Evolutionary conservation across 2,113 vertebrate species (phyloP).

Genomic region (Geococcyx californianus): DNA sequence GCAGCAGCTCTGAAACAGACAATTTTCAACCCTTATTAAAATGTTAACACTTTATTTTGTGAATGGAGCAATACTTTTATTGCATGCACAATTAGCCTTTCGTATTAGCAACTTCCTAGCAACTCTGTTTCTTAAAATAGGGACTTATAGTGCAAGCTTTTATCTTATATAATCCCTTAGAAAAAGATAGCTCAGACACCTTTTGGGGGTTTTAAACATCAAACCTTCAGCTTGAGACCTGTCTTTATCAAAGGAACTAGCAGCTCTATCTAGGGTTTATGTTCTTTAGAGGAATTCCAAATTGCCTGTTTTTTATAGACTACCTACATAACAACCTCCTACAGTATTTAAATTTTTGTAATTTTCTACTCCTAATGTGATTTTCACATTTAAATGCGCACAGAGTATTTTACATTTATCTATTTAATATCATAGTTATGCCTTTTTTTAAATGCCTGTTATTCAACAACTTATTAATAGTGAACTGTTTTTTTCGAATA

Average conservation of each 20-base stretch:
- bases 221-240: slow-evolving; percentile 73
- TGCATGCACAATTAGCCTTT: slow-evolving; percentile 53
- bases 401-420: slow-evolving; percentile 72
- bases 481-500: slow-evolving; percentile 8
- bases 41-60: slow-evolving; percentile 43
- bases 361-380: slow-evolving; percentile 71
- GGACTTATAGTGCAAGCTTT: slow-evolving; percentile 65
- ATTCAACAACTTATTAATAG: slow-evolving; percentile 68
- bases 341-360: slow-evolving; percentile 72
- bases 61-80: slow-evolving; percentile 54
- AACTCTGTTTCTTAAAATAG: slow-evolving; percentile 72
- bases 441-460: slow-evolving; percentile 71
- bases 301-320: slow-evolving; percentile 72
- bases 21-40: slow-evolving; percentile 22
- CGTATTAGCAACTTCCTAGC: slow-evolving; percentile 58
- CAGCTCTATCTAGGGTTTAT: slow-evolving; percentile 69
- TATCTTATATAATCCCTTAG: slow-evolving; percentile 69
- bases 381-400: slow-evolving; percentile 73
- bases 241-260: slow-evolving; percentile 72
- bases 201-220: slow-evolving; percentile 71
- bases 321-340: slow-evolving; percentile 71
- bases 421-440: slow-evolving; percentile 69
- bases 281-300: slow-evolving; percentile 75
- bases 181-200: slow-evolving; percentile 70
- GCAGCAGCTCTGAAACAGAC: not conserved